phyloP scores from a whole-genome alignment of 2,888 invertebrate species.

The Leptarthrus brevirostris region DNA sequence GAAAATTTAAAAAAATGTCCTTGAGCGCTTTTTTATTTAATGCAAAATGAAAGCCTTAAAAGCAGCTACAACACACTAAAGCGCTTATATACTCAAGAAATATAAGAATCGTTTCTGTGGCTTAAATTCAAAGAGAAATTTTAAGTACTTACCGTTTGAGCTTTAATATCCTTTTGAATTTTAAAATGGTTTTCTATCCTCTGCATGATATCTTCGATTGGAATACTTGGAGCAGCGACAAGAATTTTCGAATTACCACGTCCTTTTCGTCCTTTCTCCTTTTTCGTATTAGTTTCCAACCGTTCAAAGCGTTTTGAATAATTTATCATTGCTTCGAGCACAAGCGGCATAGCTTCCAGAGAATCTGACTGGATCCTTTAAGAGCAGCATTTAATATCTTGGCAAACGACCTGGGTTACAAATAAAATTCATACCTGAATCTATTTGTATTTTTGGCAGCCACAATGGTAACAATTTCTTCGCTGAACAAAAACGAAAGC shows the following conservation, averaged over 20 bases:
- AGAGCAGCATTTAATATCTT: no score
- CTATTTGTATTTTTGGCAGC: constrained; percentile 65
- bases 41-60: no score
- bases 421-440: constrained; percentile 58
- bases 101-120: no score
- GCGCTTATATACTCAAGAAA: no score
- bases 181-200: constrained; percentile 63
- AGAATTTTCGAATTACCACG: constrained; percentile 58
- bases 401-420: constrained; percentile 2
- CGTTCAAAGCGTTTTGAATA: constrained; percentile 31
- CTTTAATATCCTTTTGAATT: constrained; percentile 63
- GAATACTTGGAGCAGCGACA: constrained; percentile 58
- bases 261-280: constrained; percentile 55
- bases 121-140: no score
- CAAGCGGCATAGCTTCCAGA: constrained; percentile 63
- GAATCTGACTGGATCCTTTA: constrained; percentile 65
- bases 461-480: constrained; percentile 63
- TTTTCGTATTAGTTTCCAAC: constrained; percentile 55
- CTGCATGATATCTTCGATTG: constrained; percentile 61
- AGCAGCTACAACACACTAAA: no score
- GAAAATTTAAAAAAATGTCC: no score
- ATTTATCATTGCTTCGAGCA: constrained; percentile 62
- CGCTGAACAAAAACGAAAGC: constrained; percentile 58
- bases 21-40: no score
- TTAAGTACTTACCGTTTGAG: constrained; percentile 64